Evolutionary conservation across 2,888 invertebrate genomes (phyloP), one percentile per base, ranked within the genome.

Genomic region (Stenodera caucasica): DNA sequence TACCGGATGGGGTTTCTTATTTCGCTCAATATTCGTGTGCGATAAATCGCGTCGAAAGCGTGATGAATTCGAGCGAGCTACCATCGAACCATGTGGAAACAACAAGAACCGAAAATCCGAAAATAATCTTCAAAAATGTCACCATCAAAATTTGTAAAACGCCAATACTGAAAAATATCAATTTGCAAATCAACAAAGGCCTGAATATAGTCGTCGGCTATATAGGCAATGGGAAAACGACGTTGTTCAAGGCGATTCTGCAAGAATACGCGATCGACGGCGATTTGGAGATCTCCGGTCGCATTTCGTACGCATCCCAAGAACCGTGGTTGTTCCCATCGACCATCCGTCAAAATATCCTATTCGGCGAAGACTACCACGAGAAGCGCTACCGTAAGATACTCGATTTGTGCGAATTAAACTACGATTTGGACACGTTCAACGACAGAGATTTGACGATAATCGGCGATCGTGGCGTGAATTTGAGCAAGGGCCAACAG

Each of bases 1-100:
- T 96, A 71, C 96, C 97, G 0, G 89, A 90, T 82, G 91, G 89
- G 51, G 88, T 95, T 67, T 88, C 90, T 0, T 89, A 90, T 81
- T 84, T 90, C 49, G 90, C 93, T 0, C 94, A 96, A 81, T 86
- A 89, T 0, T 80, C 85, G 30, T 90, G 94, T 53, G 89, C 92
- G 2, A 85, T 91, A 59, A 84, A 84, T 61, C 84, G 94, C 61
- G 82, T 94, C 26, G 58, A 61, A 12, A 26, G 18, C n/a, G 18
- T 61, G 8, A 18, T 61, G 2, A 11, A 45, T n/a, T 51, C 52
- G 23, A 11, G 37, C 4, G 54, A 57, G 15, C 7, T 57, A 45
- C 49, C 49, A n/a, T n/a, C n/a, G n/a, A 45, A 45, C n/a, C 6
- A 15, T 30, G 4, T 26, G 18, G 12, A 49, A 53, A 15, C n/a